These are phyloP conservation scores for Squalus acanthias DNA, from an alignment of 2,797 vertebrate species.

Conservation along the genomic window DNA sequence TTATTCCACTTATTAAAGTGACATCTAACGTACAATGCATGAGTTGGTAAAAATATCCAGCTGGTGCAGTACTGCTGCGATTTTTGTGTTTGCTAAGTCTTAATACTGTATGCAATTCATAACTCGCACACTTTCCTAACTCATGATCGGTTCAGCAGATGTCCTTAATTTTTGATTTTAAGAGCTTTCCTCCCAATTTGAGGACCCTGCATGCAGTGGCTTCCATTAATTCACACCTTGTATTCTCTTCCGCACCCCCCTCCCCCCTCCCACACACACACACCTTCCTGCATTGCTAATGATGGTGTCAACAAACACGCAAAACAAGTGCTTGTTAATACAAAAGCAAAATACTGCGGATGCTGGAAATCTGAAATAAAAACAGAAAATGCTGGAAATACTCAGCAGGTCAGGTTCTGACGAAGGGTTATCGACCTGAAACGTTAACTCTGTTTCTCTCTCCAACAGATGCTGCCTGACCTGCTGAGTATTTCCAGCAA, in stretches of 20 bases:
- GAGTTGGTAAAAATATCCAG: conserved; percentile 26
- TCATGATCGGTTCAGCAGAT: background rate
- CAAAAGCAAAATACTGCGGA: no score
- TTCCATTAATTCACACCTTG: background rate
- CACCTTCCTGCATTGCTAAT: background rate
- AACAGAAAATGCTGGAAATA: no score
- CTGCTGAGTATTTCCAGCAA: no score
- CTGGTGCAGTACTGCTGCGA: background rate
- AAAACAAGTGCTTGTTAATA: background rate
- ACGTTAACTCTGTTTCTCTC: no score
- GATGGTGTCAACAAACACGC: background rate
- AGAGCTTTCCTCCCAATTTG: background rate
- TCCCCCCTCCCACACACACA: no score
- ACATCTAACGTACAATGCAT: conserved; percentile 26
- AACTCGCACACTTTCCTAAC: background rate
- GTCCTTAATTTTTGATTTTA: background rate
- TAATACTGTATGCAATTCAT: background rate
- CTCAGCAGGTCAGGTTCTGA: no score
- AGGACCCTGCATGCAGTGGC: background rate
- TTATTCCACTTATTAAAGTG: conserved; percentile 29
- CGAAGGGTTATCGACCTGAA: no score
- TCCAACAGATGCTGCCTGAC: no score
- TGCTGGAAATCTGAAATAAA: no score
- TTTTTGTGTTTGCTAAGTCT: conserved; percentile 2
- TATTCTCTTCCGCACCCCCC: background rate